Conservation (phyloP, 1,140 invertebrate genomes). For the Dendroctonus ponderosae region DNA sequence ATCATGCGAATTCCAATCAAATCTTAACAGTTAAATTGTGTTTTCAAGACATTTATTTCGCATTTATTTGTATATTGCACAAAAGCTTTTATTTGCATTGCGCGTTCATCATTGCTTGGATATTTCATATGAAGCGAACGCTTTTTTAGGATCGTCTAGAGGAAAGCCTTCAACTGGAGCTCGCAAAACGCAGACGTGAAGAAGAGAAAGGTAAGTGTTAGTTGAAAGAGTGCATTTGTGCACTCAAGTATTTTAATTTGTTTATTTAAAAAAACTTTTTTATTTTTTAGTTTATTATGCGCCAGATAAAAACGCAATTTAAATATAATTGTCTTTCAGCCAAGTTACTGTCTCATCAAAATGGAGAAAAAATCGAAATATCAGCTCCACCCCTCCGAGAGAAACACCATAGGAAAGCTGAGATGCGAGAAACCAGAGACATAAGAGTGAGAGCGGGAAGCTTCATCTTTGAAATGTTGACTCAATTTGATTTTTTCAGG, state of each 20-base stretch:
- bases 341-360: constrained; percentile 56
- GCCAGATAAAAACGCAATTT: no score
- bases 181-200: constrained; percentile 69
- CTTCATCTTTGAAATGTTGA: constrained; percentile 7
- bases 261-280: background rate
- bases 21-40: no score
- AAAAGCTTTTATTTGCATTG: no score
- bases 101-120: no score
- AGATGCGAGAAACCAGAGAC: constrained; percentile 46
- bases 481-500: constrained; percentile 56
- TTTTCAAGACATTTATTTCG: no score
- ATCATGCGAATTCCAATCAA: no score
- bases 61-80: no score
- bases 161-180: constrained; percentile 60
- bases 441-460: constrained; percentile 7
- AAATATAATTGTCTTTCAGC: constrained; percentile 6
- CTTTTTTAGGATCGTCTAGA: constrained; percentile 65
- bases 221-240: constrained; percentile 8
- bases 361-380: constrained; percentile 58
- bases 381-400: constrained; percentile 48
- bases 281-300: no score
- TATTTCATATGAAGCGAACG: background rate
- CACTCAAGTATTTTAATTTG: background rate
- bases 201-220: constrained; percentile 66
- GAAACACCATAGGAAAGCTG: constrained; percentile 59